Evolutionary conservation across 1,140 invertebrate species (phyloP).

Genomic region (Branchinecta lynchi): DNA sequence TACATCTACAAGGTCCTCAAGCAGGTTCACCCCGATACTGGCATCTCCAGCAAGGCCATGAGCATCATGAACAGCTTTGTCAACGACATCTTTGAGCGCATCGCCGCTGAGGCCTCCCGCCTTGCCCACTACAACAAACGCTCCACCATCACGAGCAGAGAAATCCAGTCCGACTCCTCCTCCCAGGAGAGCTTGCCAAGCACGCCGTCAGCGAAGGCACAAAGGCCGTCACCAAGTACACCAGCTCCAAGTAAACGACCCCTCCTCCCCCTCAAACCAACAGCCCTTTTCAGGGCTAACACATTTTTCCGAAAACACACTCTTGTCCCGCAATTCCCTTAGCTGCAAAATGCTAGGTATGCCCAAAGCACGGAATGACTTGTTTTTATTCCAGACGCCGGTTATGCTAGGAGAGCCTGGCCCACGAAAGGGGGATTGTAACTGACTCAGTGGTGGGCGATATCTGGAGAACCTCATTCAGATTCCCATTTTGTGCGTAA

Average conservation of each 20-base stretch:
- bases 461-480: no score
- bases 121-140: slow-evolving; percentile 52
- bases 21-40: slow-evolving; percentile 51
- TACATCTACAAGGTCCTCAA: slow-evolving; percentile 56
- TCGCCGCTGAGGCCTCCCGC: slow-evolving; percentile 47
- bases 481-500: no score
- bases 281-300: no score
- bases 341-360: no score
- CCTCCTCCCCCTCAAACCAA: not conserved
- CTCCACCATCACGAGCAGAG: slow-evolving; percentile 19
- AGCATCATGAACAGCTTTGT: slow-evolving; percentile 50
- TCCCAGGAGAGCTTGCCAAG: slow-evolving; percentile 46
- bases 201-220: slow-evolving; percentile 43
- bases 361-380: no score
- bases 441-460: no score
- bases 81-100: slow-evolving; percentile 48
- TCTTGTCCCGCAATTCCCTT: no score
- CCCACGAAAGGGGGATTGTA: no score
- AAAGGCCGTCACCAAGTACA: slow-evolving; percentile 43
- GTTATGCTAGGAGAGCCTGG: no score
- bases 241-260: slow-evolving; percentile 35
- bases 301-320: no score
- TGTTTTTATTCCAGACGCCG: no score
- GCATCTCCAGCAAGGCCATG: slow-evolving; percentile 44
- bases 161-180: slow-evolving; percentile 32